These are phyloP conservation scores for Linyphia triangularis DNA, from an alignment of 2,888 invertebrate genomes.

Conservation along the genomic window DNA sequence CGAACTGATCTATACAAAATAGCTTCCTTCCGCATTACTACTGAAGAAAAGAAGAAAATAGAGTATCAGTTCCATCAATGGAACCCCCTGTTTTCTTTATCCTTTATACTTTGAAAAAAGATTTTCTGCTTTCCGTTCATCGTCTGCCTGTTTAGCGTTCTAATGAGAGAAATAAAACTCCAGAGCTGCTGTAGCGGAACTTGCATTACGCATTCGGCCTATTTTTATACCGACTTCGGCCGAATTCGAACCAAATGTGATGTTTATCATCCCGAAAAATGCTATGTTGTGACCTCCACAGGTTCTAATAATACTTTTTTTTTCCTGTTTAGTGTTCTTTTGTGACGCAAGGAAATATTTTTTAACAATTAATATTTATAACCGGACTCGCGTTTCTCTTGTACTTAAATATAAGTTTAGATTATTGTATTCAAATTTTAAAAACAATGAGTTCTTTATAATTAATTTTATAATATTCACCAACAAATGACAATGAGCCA, in stretches of 20 bases:
- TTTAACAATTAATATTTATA: too few species aligned
- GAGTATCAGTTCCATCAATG: conserved; percentile 15
- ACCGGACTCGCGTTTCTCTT: too few species aligned
- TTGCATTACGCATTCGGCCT: conserved; percentile 29
- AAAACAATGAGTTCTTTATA: not conserved
- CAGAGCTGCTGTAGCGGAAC: conserved; percentile 34
- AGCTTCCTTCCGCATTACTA: conserved; percentile 34
- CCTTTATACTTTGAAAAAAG: not conserved
- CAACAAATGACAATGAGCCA: too few species aligned
- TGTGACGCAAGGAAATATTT: not conserved
- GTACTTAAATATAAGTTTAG: not conserved
- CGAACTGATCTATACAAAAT: not conserved
- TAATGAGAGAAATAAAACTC: conserved; percentile 49
- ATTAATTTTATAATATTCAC: not conserved
- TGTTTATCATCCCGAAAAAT: conserved; percentile 1
- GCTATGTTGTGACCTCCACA: not conserved
- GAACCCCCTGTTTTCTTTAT: conserved; percentile 9
- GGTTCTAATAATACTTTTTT: not conserved
- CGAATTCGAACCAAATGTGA: not conserved
- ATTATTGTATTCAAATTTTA: not conserved
- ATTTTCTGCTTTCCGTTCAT: conserved; percentile 12
- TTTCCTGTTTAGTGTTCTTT: not conserved
- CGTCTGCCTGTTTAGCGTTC: conserved; percentile 32
- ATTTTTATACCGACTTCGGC: conserved; percentile 7
- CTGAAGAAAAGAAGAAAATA: not conserved